phyloP scores from a whole-genome alignment of 2,888 invertebrate species.

The Zygogramma bicolorata region DNA sequence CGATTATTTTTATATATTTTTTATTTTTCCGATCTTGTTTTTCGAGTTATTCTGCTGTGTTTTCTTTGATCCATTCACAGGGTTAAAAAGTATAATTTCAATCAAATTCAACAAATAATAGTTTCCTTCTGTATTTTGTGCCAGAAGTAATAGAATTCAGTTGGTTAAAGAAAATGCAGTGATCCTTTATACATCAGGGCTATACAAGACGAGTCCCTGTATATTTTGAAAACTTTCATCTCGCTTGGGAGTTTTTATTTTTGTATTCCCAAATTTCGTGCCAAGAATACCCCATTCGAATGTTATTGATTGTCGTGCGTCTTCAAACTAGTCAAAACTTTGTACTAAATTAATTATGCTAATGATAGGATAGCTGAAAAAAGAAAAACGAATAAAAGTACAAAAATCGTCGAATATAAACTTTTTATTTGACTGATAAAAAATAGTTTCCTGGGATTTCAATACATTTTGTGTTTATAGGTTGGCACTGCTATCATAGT shows the following conservation, averaged over 20 bases:
- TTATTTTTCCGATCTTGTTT: neutral
- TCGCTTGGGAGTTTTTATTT: neutral
- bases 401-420: too few relatives aligned
- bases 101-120: too few relatives aligned
- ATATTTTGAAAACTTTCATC: neutral
- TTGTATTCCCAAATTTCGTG: neutral
- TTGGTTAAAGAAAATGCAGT: neutral
- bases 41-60: neutral
- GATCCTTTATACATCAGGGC: neutral
- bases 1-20: neutral
- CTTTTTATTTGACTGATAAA: too few relatives aligned
- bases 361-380: neutral
- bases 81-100: too few relatives aligned
- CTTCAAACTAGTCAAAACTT: conserved; percentile 10
- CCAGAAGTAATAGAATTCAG: too few relatives aligned
- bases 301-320: conserved; percentile 5
- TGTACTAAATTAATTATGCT: neutral
- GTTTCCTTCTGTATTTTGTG: too few relatives aligned
- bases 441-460: too few relatives aligned
- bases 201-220: neutral
- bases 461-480: too few relatives aligned
- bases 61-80: too few relatives aligned
- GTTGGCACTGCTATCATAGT: too few relatives aligned
- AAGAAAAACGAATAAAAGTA: too few relatives aligned
- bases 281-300: neutral